Evolutionary conservation across 2,113 vertebrate genomes (phyloP).

Genomic region (Coptodon bakossiorum): DNA sequence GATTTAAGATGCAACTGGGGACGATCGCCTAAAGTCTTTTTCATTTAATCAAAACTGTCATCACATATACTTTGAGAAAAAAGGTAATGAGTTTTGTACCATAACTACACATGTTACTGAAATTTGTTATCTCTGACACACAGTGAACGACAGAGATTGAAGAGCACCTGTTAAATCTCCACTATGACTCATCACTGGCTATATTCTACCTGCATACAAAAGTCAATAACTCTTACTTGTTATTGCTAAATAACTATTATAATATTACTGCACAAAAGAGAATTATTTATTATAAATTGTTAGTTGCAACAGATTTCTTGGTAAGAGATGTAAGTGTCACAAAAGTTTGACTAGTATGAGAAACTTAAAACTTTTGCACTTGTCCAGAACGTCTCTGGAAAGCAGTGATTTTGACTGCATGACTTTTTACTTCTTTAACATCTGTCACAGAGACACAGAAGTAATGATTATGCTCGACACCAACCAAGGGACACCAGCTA

Average conservation of each 20-base stretch:
- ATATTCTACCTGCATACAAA: neutral
- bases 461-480: constrained; percentile 14
- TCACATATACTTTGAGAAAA: neutral
- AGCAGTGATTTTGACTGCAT: neutral
- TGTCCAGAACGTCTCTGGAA: neutral
- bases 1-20: neutral
- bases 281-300: neutral
- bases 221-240: neutral
- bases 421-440: neutral
- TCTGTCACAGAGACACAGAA: neutral
- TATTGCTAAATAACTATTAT: neutral
- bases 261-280: neutral
- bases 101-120: neutral
- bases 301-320: neutral
- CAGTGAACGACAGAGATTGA: neutral
- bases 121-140: neutral
- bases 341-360: neutral
- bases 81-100: neutral
- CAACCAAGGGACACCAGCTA: neutral
- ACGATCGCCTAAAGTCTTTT: neutral
- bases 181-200: neutral
- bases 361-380: too few species aligned
- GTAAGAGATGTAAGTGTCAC: neutral
- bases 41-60: neutral
- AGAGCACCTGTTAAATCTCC: neutral